Evolutionary conservation across 2,888 invertebrate species (phyloP).

Genomic region (Pristionchus arcanus): DNA sequence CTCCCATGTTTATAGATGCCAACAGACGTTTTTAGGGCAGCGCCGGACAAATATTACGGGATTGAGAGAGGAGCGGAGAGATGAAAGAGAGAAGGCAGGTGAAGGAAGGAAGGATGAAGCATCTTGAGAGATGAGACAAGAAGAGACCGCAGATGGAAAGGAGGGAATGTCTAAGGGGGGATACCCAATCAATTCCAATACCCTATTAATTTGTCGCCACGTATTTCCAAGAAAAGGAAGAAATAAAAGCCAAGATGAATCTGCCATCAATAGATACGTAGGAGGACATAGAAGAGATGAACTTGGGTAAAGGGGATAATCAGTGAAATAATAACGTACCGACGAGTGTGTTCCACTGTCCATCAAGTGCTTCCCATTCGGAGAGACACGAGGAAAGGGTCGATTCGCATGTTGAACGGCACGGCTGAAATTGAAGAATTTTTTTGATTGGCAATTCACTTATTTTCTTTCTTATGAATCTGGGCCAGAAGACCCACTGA

Average conservation of each 20-base stretch:
- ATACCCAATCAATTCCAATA: too few relatives aligned
- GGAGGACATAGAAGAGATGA: slow-evolving; percentile 10
- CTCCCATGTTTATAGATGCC: background rate
- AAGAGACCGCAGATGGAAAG: background rate
- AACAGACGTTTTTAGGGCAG: slow-evolving; percentile 35
- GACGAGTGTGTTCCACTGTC: slow-evolving; percentile 50
- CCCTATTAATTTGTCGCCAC: too few relatives aligned
- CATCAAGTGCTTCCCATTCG: slow-evolving; percentile 38
- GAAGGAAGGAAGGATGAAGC: slow-evolving; percentile 27
- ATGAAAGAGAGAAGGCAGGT: slow-evolving; percentile 23
- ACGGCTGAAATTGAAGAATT: slow-evolving; percentile 13
- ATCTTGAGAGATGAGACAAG: slow-evolving; percentile 5
- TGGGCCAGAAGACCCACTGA: too few relatives aligned
- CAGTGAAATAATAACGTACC: background rate
- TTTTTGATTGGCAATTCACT: too few relatives aligned
- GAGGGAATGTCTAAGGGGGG: background rate
- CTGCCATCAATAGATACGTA: background rate
- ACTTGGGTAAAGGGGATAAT: background rate
- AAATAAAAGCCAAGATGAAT: too few relatives aligned
- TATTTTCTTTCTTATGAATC: too few relatives aligned
- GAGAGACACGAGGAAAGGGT: slow-evolving; percentile 48
- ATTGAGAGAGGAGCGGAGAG: slow-evolving; percentile 6
- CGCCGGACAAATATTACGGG: slow-evolving; percentile 37
- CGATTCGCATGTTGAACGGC: slow-evolving; percentile 28
- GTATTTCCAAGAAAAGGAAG: too few relatives aligned